Evolutionary conservation across 2,797 vertebrate genomes (phyloP).

Genomic region (Emys orbicularis): DNA sequence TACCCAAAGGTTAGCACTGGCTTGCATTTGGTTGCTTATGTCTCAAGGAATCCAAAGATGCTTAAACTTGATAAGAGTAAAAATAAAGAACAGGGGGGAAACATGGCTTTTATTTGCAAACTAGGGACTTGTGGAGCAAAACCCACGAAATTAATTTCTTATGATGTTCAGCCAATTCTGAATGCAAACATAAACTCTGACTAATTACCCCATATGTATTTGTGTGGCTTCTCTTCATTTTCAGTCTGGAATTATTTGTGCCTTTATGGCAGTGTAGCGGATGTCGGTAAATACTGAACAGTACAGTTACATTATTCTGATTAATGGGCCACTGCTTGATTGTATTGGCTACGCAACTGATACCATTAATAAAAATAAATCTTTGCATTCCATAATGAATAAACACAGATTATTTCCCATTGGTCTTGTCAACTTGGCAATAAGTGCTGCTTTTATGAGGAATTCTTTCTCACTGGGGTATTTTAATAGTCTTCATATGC

Average conservation of each 20-base stretch:
- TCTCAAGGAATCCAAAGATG: conserved; percentile 77
- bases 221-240: conserved; percentile 55
- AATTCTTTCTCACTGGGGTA: background rate
- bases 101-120: conserved; percentile 63
- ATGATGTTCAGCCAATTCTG: conserved; percentile 73
- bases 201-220: conserved; percentile 68
- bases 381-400: conserved; percentile 44
- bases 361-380: conserved; percentile 38
- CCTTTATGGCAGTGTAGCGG: conserved; percentile 52
- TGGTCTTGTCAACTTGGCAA: background rate
- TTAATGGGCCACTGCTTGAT: conserved; percentile 44
- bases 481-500: background rate
- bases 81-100: conserved; percentile 26
- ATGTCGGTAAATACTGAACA: conserved; percentile 6
- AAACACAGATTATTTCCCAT: background rate
- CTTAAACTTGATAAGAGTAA: conserved; percentile 33
- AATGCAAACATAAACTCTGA: conserved; percentile 68
- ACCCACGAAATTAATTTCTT: conserved; percentile 50
- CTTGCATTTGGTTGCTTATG: conserved; percentile 75
- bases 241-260: conserved; percentile 66
- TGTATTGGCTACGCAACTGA: conserved; percentile 10
- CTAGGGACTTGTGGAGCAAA: conserved; percentile 66
- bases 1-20: conserved; percentile 64
- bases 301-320: conserved; percentile 14
- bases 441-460: conserved; percentile 4